Percentiles rank a stretch among this genome's conserved stretches.
phyloP scores from a whole-genome alignment of 2,113 vertebrate genomes.

The Pseudopodoces humilis region DNA sequence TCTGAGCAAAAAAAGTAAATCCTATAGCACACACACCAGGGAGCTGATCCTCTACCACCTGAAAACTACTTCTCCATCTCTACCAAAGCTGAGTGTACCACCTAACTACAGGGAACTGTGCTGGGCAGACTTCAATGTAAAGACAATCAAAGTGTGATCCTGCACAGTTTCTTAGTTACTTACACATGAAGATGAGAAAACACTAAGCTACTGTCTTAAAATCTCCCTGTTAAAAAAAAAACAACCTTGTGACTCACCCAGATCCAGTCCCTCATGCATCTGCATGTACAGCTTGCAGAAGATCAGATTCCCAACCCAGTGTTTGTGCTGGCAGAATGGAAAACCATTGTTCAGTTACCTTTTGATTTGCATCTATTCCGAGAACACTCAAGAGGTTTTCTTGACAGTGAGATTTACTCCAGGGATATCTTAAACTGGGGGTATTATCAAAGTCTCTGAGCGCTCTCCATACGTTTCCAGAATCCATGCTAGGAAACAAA shows the following conservation, averaged over 20 bases:
- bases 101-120: neutral
- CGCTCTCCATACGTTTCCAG: slow-evolving; percentile 62
- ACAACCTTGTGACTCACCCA: rapidly evolving
- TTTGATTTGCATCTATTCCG: slow-evolving; percentile 64
- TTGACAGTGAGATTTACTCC: slow-evolving; percentile 62
- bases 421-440: slow-evolving; percentile 17
- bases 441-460: slow-evolving; percentile 49
- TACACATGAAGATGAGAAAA: neutral
- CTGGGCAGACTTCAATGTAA: neutral
- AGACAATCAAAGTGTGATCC: neutral
- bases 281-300: neutral
- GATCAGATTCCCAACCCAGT: neutral
- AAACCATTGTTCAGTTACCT: slow-evolving; percentile 52
- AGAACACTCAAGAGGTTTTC: slow-evolving; percentile 69
- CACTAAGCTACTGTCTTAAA: neutral
- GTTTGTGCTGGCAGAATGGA: neutral
- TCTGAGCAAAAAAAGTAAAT: neutral
- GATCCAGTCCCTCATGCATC: neutral
- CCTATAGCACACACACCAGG: neutral
- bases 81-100: neutral
- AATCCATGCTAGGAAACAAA: slow-evolving; percentile 62
- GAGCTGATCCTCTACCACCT: neutral
- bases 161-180: neutral
- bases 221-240: neutral
- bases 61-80: neutral